Base-by-base conservation (phyloP, 1,140 invertebrate species). In the Bathynomus jamesi region DNA sequence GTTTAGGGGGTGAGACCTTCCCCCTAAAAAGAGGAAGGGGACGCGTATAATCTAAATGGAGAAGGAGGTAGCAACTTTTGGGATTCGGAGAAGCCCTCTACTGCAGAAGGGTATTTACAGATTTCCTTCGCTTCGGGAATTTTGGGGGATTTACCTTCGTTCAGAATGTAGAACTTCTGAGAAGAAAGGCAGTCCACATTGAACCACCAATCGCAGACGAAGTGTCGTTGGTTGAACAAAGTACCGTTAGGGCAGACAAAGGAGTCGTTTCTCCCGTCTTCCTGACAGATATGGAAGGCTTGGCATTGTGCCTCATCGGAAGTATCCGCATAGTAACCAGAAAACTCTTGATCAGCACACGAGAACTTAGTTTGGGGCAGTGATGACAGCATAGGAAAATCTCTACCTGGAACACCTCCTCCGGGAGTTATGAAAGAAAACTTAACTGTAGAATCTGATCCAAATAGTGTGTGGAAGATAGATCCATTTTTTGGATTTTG, bases 121-220 rank as follows among this genome's bases (percentile, higher is more conserved):
- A 53, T 53, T 53, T 53, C 40, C 21, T 53, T 5, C 21, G 40
- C 2, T 11, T 53, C 5, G 2, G 21, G 13, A 53, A 17, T 53
- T 53, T 53, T 11, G 2, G 21, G 21, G 21, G 13, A 17, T 53
- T 53, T 11, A 17, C 2, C 5, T 64, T 63, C 53, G 28, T 70
- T 70, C 3, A 70, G 61, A 1, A 79, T 80, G 75, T 84, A 85
- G 60, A 82, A 81, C 30, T 81, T 79, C 46, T 78, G 71, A 0
- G 84, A 81, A 11, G 81, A 74, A 3, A 78, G 78, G 71, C 85
- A 85, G 61, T 82, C 82, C 17, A 85, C 83, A 62, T 85, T 84
- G 79, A 83, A 85, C 85, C 85, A 86, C 85, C 86, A 86, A 78
- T 86, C 85, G 74, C 86, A 86, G 0, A 86, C 85, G 66, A 86